A percentile compares a stretch with the other conserved stretches of the same genome.
Conservation (phyloP, 2,888 invertebrate species). For the Nudaria mundana region DNA sequence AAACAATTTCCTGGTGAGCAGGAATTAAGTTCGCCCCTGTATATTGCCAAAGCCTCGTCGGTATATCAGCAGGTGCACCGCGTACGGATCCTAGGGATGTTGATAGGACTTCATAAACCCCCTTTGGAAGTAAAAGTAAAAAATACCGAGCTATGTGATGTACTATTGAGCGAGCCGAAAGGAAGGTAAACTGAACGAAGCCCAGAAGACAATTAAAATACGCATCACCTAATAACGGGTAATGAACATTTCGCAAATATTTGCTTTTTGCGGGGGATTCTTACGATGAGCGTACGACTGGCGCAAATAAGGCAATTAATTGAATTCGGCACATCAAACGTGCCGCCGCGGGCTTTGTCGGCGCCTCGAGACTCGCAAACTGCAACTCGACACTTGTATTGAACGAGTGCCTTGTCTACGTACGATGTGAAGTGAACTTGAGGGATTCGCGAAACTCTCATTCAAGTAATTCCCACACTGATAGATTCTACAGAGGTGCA, state of each 20-base stretch:
- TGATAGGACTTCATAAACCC: no score
- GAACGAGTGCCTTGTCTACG: constrained; percentile 30
- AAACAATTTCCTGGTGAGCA: no score
- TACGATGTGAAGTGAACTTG: constrained; percentile 20
- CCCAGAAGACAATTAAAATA: constrained; percentile 52
- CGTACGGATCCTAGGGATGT: no score
- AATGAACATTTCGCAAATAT: constrained; percentile 75
- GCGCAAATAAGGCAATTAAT: constrained; percentile 79
- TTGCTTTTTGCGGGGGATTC: constrained; percentile 75
- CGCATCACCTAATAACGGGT: constrained; percentile 69
- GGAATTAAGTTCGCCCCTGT: no score
- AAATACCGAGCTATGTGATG: constrained; percentile 24
- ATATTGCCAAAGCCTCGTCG: no score
- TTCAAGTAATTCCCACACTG: constrained; percentile 48
- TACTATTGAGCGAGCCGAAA: constrained; percentile 12
- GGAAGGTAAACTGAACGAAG: constrained; percentile 21
- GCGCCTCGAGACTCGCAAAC: constrained; percentile 47
- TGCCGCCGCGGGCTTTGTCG: constrained; percentile 72
- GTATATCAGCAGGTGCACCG: no score
- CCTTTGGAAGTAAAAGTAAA: constrained; percentile 19
- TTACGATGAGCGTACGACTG: constrained; percentile 59
- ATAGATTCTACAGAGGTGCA: constrained; percentile 15
- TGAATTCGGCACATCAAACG: constrained; percentile 78
- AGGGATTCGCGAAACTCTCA: constrained; percentile 45
- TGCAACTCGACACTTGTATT: constrained; percentile 68